Evolutionary conservation across 53 echinoderm and acorn worm species (phyloP).

Genomic region (Antedon mediterranea): DNA sequence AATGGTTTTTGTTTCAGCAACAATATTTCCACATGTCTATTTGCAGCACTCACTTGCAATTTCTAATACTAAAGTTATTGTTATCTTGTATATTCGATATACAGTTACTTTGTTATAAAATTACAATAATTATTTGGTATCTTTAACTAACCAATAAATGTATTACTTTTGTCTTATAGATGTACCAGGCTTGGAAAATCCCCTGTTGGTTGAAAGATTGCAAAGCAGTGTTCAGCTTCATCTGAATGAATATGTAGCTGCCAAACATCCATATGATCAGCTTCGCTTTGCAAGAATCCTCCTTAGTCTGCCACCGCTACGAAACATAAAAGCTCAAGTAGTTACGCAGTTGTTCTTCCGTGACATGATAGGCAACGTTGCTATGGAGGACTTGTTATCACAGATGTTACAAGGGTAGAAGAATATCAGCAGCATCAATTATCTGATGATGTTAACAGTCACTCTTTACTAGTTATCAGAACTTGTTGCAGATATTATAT

Average conservation of each 20-base stretch:
- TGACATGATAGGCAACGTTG: constrained; percentile 71
- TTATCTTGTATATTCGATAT: too few relatives aligned
- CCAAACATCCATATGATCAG: constrained; percentile 82
- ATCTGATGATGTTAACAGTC: background rate
- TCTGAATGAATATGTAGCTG: constrained; percentile 89
- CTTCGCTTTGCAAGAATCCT: constrained; percentile 93
- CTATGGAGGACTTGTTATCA: constrained; percentile 84
- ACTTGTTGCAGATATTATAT: constrained; percentile 64
- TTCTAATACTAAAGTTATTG: too few relatives aligned
- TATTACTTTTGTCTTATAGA: constrained; percentile 32
- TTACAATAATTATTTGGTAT: too few relatives aligned
- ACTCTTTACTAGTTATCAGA: too few relatives aligned
- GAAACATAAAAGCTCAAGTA: constrained; percentile 87
- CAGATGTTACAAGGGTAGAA: constrained; percentile 46
- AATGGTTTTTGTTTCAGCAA: too few relatives aligned
- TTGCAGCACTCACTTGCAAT: too few relatives aligned
- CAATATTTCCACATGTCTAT: too few relatives aligned
- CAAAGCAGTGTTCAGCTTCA: constrained; percentile 86
- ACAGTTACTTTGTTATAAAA: too few relatives aligned
- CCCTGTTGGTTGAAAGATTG: constrained; percentile 72
- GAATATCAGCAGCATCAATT: too few relatives aligned
- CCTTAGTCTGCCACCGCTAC: constrained; percentile 91
- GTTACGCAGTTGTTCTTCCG: constrained; percentile 97
- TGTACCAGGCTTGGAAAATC: constrained; percentile 65
- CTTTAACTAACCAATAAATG: too few relatives aligned